phyloP scores from a whole-genome alignment of 2,113 vertebrate species.

The Myocastor coypus region DNA sequence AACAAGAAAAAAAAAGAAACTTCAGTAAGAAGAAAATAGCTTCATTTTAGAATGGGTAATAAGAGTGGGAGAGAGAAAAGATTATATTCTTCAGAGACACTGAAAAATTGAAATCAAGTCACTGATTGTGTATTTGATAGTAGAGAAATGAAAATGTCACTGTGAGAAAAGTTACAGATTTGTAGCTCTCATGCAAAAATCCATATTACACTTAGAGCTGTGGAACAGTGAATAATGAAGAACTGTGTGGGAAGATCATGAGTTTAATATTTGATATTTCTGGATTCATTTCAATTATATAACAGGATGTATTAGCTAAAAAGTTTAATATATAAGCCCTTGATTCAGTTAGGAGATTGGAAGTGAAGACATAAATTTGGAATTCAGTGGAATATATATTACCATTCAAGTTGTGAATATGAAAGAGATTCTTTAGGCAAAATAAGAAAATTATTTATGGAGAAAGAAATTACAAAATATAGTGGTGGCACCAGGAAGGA shows the following conservation, averaged over 20 bases:
- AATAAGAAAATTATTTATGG: neutral
- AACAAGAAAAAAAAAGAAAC: neutral
- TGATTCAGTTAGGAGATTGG: neutral
- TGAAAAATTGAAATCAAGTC: neutral
- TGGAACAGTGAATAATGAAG: neutral
- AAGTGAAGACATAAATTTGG: neutral
- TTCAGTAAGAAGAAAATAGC: neutral
- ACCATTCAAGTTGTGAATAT: neutral
- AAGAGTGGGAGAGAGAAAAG: neutral
- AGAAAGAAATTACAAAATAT: neutral
- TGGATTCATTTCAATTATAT: neutral
- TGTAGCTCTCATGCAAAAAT: neutral
- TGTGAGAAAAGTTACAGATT: neutral
- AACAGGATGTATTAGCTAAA: neutral
- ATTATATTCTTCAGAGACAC: neutral
- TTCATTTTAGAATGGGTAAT: neutral
- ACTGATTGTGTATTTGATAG: neutral
- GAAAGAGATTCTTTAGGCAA: neutral
- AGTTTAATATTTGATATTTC: neutral
- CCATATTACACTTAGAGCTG: neutral
- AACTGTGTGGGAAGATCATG: neutral
- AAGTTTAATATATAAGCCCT: neutral
- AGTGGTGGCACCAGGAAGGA: neutral
- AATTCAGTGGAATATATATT: neutral
- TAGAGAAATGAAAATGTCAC: neutral